Percentiles rank a stretch among this genome's conserved stretches.
phyloP scores from a whole-genome alignment of 2,888 invertebrate genomes.

The Seira sanloemensis region DNA sequence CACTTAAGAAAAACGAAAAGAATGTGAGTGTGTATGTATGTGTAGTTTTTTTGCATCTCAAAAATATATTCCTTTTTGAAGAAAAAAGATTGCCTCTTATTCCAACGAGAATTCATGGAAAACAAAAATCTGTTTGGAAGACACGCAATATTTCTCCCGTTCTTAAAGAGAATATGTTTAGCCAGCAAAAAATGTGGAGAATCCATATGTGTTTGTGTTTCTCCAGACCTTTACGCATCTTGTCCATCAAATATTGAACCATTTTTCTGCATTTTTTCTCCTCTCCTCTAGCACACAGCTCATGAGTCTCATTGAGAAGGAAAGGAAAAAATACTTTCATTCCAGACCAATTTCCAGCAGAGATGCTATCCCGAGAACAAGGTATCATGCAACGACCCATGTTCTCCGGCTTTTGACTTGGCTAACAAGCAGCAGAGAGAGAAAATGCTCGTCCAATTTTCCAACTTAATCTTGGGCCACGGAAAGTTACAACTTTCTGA shows the following conservation, averaged over 20 bases:
- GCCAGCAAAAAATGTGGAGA: too few species aligned
- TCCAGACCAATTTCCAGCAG: too few species aligned
- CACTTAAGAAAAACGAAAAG: background rate
- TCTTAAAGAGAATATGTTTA: too few species aligned
- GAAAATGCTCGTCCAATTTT: constrained; percentile 2
- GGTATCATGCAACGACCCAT: constrained; percentile 56
- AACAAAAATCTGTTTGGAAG: too few species aligned
- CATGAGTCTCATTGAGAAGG: too few species aligned
- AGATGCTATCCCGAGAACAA: background rate
- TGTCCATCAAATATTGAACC: background rate
- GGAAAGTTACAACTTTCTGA: background rate
- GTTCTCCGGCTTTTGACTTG: constrained; percentile 54
- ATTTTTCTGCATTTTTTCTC: background rate
- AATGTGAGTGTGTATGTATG: too few species aligned
- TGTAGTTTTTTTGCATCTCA: background rate
- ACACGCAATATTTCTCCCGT: too few species aligned
- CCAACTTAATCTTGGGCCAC: background rate
- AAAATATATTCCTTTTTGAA: too few species aligned
- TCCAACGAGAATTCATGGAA: too few species aligned
- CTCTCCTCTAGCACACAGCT: background rate
- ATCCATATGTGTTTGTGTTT: too few species aligned
- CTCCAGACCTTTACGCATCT: too few species aligned
- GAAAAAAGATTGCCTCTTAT: too few species aligned
- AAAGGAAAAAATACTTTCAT: background rate
- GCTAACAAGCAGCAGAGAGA: constrained; percentile 45